Evolutionary conservation across 1,140 invertebrate species (phyloP).

Genomic region (Nymphalis io): DNA sequence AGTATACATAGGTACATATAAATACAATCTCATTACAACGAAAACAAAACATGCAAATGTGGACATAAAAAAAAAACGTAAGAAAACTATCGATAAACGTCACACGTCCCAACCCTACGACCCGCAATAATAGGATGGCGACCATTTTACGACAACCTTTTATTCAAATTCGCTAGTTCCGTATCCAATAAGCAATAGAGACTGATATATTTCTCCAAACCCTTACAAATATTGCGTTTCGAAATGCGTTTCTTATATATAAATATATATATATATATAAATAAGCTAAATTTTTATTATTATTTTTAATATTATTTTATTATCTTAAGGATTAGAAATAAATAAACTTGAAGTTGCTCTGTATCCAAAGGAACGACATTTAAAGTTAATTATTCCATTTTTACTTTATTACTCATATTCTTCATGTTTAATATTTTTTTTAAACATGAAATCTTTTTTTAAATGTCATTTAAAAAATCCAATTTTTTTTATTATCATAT

Average conservation of each 20-base stretch:
- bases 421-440: too few relatives aligned
- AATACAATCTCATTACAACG: neutral
- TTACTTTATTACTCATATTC: too few relatives aligned
- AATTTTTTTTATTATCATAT: too few relatives aligned
- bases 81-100: constrained; percentile 38
- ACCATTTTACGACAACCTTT: constrained; percentile 73
- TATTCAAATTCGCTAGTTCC: constrained; percentile 73
- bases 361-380: too few relatives aligned
- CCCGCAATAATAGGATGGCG: constrained; percentile 61
- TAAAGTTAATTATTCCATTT: too few relatives aligned
- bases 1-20: neutral
- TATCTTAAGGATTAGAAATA: too few relatives aligned
- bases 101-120: constrained; percentile 41
- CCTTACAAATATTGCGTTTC: constrained; percentile 38
- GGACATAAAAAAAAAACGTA: constrained; percentile 11
- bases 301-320: too few relatives aligned
- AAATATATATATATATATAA: too few relatives aligned
- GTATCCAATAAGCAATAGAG: constrained; percentile 67
- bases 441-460: too few relatives aligned
- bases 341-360: too few relatives aligned
- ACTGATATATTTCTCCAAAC: constrained; percentile 53
- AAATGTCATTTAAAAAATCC: too few relatives aligned
- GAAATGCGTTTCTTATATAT: neutral
- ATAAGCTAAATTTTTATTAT: too few relatives aligned
- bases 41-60: constrained; percentile 10